A percentile compares a stretch with the other conserved stretches of the same genome.
phyloP scores from a whole-genome alignment of 2,888 invertebrate species.

The Hirtodrosophila duncani region DNA sequence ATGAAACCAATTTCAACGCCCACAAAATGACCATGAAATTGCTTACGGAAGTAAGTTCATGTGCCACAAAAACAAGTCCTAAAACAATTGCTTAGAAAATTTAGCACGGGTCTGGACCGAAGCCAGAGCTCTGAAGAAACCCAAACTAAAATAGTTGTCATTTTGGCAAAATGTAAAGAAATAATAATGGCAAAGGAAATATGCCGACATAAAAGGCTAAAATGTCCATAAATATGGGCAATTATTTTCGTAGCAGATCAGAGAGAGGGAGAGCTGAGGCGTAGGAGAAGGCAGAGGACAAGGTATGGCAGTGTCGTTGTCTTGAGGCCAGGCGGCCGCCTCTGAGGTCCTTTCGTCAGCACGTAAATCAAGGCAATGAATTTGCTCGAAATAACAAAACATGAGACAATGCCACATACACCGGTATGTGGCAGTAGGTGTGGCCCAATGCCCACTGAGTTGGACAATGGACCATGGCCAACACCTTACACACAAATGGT shows the following conservation, averaged over 20 bases:
- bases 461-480: conserved; percentile 35
- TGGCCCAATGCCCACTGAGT: conserved; percentile 46
- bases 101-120: conserved; percentile 32
- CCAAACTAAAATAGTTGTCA: conserved; percentile 65
- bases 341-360: conserved; percentile 66
- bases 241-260: conserved; percentile 59
- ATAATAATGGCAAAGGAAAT: conserved; percentile 56
- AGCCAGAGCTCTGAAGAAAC: background rate
- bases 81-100: conserved; percentile 58
- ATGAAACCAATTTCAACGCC: conserved; percentile 72
- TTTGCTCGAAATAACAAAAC: conserved; percentile 24
- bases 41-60: conserved; percentile 76
- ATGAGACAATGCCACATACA: conserved; percentile 30
- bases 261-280: conserved; percentile 25
- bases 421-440: conserved; percentile 63
- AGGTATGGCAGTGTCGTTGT: conserved; percentile 11
- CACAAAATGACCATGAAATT: conserved; percentile 78
- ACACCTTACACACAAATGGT: conserved; percentile 46
- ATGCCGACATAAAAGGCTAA: conserved; percentile 70
- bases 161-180: conserved; percentile 33
- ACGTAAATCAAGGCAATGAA: conserved; percentile 70
- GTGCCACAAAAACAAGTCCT: conserved; percentile 66
- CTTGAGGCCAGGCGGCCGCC: conserved; percentile 32
- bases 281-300: conserved; percentile 11
- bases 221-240: conserved; percentile 75